Evolutionary conservation across 2,797 vertebrate species (phyloP).

Genomic region (Spatula clypeata): DNA sequence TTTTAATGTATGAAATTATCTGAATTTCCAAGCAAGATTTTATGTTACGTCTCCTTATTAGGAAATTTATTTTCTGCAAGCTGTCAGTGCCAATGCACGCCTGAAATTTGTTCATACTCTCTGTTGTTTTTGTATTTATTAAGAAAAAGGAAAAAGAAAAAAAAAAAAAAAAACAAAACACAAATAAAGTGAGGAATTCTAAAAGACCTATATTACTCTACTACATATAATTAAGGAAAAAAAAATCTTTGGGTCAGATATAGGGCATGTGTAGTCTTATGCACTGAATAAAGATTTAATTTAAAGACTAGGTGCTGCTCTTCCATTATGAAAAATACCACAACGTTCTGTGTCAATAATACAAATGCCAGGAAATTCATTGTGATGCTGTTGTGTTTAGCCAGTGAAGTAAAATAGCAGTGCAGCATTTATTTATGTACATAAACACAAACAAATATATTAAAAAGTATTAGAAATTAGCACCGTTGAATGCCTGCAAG

Average conservation of each 20-base stretch:
- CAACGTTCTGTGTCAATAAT: neutral
- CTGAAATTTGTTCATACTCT: neutral
- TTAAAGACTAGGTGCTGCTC: neutral
- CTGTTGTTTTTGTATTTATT: neutral
- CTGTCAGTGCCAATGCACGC: neutral
- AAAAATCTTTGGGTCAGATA: neutral
- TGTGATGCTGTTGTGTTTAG: neutral
- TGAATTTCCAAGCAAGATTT: neutral
- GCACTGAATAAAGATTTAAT: neutral
- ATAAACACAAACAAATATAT: neutral
- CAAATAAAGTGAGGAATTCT: neutral
- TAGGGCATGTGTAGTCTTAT: fast-evolving
- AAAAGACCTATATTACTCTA: neutral
- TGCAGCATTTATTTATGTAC: neutral
- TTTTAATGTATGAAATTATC: neutral
- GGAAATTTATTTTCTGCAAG: neutral
- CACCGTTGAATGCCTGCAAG: fast-evolving
- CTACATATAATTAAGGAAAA: neutral
- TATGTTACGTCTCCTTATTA: neutral
- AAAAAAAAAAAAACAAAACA: neutral
- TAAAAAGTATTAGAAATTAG: neutral
- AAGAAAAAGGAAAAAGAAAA: neutral
- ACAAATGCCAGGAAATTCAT: neutral
- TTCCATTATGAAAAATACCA: neutral
- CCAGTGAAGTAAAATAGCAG: neutral